Base-by-base conservation (phyloP, 2,113 vertebrate species). In the Epinephelus cyanopodus region DNA sequence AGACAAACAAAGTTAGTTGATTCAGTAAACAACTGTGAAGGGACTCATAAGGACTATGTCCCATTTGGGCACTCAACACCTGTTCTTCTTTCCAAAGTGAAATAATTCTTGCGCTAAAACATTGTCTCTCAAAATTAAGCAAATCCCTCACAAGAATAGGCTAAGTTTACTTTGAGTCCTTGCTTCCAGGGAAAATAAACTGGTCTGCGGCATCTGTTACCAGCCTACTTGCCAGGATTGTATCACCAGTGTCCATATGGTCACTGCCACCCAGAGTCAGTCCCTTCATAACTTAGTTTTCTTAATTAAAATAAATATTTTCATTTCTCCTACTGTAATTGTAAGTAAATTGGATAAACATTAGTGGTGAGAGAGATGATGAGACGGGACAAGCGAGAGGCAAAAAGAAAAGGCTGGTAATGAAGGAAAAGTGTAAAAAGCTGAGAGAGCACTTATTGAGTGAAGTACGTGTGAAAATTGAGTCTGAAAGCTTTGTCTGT, bases 171-270 rank as follows among this genome's bases (percentile, higher is more conserved):
- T 85, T 87, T 83, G 50, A 83, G 77, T 84, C 64, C 5, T 21
- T 25, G 72, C 82, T 91, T 79, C 48, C 61, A 68, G 76, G 73
- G 88, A 87, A 92, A 92, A 90, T 84, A 91, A 91, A 92, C 82
- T 80, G 81, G 79, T 87, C 77, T 62, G 52, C 50, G 78, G 88
- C 93, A 95, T 92, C 92, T 95, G 93, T 84, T 93, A 58, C 71
- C 60, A 82, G 82, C 82, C 81, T 54, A 85, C 86, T 84, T 76
- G 83, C 79, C 87, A 89, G 82, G 85, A 82, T 81, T 71, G 50
- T 84, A 79, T 89, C 82, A 79, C 81, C 77, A 77, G 66, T 82
- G 90, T 88, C 93, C 92, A 94, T 93, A 92, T 92, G 92, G 90
- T 85, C 87, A 89, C 83, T 88, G 84, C 82, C 92, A 92, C 77